These are phyloP conservation scores for Nephrocerus scutellatus DNA, from an alignment of 2,888 invertebrate species.

Conservation along the genomic window DNA sequence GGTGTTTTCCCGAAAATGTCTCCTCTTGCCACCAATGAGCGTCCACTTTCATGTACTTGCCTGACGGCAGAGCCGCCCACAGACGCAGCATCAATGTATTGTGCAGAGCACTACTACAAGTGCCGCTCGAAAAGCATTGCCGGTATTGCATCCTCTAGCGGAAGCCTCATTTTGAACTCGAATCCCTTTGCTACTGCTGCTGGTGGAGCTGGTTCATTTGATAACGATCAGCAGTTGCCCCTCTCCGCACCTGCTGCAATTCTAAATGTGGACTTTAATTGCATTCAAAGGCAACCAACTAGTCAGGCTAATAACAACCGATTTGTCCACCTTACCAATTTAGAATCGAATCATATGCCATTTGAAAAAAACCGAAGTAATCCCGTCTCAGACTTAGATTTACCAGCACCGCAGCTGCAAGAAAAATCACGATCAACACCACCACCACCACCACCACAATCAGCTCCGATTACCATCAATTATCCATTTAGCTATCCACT, in stretches of 20 bases:
- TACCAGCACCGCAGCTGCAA: background rate
- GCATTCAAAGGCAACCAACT: too few relatives aligned
- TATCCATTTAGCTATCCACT: too few relatives aligned
- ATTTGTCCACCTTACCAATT: constrained; percentile 19
- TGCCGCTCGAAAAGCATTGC: constrained; percentile 26
- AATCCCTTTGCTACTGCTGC: too few relatives aligned
- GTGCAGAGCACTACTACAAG: too few relatives aligned
- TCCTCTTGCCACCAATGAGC: constrained; percentile 46
- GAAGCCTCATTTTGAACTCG: too few relatives aligned
- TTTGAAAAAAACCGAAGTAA: too few relatives aligned
- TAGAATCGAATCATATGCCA: too few relatives aligned
- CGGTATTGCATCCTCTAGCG: too few relatives aligned
- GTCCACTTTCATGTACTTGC: constrained; percentile 43
- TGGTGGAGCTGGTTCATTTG: constrained; percentile 26
- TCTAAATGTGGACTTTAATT: constrained; percentile 29
- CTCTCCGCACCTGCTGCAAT: constrained; percentile 37
- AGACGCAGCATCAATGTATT: too few relatives aligned
- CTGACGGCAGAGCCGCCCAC: constrained; percentile 21
- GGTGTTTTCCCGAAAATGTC: constrained; percentile 49
- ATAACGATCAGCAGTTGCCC: constrained; percentile 35
- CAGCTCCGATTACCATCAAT: too few relatives aligned
- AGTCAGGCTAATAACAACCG: too few relatives aligned
- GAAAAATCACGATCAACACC: background rate
- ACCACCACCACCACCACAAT: constrained; percentile 6
- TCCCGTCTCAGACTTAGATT: too few relatives aligned